A percentile compares a stretch with the other conserved stretches of the same genome.
phyloP scores from a whole-genome alignment of 2,797 vertebrate species.

The Bradypodion ventrale region DNA sequence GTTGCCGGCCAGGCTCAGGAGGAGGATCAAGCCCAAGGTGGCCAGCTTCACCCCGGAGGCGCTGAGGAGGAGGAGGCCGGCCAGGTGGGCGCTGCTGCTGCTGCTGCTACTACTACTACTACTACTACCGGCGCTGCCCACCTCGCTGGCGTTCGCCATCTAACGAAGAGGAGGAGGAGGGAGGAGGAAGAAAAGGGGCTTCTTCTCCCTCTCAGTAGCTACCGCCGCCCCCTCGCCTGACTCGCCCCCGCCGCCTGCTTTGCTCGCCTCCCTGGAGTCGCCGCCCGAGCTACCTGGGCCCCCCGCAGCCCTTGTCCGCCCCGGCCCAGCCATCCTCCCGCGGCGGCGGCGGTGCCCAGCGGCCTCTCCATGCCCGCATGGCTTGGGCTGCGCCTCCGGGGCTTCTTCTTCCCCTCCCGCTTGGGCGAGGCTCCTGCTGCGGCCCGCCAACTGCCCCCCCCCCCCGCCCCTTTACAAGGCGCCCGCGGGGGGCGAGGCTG shows the following conservation, averaged over 20 bases:
- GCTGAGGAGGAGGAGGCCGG: constrained; percentile 78
- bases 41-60: constrained; percentile 90
- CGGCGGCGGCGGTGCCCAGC: neutral
- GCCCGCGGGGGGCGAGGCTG: neutral
- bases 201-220: neutral
- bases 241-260: neutral
- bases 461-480: neutral
- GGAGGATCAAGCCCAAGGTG: constrained; percentile 88
- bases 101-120: constrained; percentile 66
- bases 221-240: constrained; percentile 23
- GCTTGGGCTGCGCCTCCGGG: too few relatives aligned
- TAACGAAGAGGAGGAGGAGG: constrained; percentile 8
- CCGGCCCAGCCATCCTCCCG: neutral
- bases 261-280: too few relatives aligned
- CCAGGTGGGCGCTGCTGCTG: constrained; percentile 79
- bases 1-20: constrained; percentile 90
- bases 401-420: too few relatives aligned
- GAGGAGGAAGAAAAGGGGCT: neutral
- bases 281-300: too few relatives aligned
- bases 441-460: neutral
- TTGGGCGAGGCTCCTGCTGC: too few relatives aligned
- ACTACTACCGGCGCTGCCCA: constrained; percentile 51
- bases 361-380: constrained; percentile 1
- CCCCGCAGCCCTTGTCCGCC: constrained; percentile 38
- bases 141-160: constrained; percentile 91